These are phyloP conservation scores for Brachionus koreanus DNA, from an alignment of 1,140 invertebrate species.

Conservation along the genomic window DNA sequence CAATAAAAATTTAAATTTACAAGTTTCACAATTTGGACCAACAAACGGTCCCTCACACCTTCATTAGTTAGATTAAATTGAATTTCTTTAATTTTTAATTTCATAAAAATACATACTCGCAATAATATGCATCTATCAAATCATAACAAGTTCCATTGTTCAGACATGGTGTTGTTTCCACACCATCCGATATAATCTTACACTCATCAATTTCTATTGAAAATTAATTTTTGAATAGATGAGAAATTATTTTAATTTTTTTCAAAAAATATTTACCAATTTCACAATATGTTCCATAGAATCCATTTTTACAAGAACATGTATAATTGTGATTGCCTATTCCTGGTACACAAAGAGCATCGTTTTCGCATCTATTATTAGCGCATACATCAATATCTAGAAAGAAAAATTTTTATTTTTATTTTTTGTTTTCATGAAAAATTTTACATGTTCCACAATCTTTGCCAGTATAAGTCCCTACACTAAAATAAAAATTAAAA, in stretches of 20 bases:
- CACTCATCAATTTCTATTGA: conserved; percentile 44
- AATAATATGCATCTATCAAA: conserved; percentile 52
- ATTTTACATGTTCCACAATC: conserved; percentile 37
- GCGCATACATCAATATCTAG: conserved; percentile 37
- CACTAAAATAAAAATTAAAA: background rate
- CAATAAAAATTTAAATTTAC: background rate
- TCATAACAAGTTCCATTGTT: conserved; percentile 44
- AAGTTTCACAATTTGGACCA: conserved; percentile 44
- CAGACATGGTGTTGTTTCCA: conserved; percentile 21
- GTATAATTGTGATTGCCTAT: conserved; percentile 6
- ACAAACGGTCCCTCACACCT: conserved; percentile 37
- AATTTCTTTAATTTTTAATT: background rate
- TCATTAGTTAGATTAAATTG: background rate
- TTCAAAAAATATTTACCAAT: background rate
- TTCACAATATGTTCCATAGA: conserved; percentile 16
- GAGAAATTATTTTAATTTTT: background rate
- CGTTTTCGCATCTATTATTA: conserved; percentile 1
- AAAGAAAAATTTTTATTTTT: background rate
- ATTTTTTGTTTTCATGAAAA: background rate
- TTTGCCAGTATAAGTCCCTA: conserved; percentile 36
- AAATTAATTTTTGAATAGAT: background rate
- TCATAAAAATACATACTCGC: conserved; percentile 55
- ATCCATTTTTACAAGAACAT: conserved; percentile 34
- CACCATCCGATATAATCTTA: background rate
- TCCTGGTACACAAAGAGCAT: background rate